Percentiles rank a stretch among this genome's conserved stretches.
These are phyloP conservation scores for Alviniconcha marisindica DNA, from an alignment of 1,140 invertebrate genomes.

Conservation along the genomic window DNA sequence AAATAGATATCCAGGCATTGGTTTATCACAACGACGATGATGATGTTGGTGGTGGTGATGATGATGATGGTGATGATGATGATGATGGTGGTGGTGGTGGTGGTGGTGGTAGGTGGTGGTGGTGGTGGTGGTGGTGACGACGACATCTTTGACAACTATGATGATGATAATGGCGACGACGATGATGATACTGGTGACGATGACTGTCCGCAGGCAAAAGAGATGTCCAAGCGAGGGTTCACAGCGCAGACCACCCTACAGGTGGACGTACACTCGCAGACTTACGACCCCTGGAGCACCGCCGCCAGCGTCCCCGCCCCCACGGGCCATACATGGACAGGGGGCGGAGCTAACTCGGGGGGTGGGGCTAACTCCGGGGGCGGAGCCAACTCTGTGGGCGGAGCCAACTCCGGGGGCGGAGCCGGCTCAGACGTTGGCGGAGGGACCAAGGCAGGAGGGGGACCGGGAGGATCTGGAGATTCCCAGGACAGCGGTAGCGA, in stretches of 20 bases:
- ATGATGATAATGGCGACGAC: too few species aligned
- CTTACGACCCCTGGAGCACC: background rate
- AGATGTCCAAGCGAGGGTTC: background rate
- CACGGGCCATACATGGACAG: background rate
- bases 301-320: background rate
- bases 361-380: background rate
- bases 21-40: too few species aligned
- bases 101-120: background rate
- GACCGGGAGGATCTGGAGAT: background rate
- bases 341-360: background rate
- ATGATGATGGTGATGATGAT: background rate
- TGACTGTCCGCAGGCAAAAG: background rate
- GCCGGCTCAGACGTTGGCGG: background rate
- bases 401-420: background rate
- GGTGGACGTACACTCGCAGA: background rate
- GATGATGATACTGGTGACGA: too few species aligned
- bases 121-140: background rate
- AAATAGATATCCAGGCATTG: too few species aligned
- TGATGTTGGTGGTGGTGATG: background rate
- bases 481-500: background rate
- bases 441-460: background rate
- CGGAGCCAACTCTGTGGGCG: background rate
- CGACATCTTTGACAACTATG: too few species aligned
- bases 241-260: conserved; percentile 8
- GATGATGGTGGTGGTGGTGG: background rate